These are phyloP conservation scores for Sesamia inferens DNA, from an alignment of 2,888 invertebrate species.

Conservation along the genomic window DNA sequence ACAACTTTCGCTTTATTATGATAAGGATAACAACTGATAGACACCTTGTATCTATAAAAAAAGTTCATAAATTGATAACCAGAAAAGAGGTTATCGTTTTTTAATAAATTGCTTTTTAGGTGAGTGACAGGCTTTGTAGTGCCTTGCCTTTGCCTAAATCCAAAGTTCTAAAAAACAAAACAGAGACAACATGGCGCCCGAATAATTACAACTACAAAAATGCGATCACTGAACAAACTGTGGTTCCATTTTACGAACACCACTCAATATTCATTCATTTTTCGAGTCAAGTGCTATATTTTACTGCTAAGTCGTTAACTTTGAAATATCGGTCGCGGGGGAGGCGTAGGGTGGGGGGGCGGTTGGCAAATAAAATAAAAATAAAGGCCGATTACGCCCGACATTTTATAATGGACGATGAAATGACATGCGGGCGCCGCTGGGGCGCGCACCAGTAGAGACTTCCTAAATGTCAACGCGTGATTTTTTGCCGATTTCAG, in stretches of 20 bases:
- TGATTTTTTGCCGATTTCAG: slow-evolving; percentile 58
- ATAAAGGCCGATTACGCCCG: slow-evolving; percentile 88
- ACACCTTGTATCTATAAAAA: slow-evolving; percentile 31
- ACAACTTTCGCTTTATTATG: slow-evolving; percentile 35
- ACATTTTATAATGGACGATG: slow-evolving; percentile 89
- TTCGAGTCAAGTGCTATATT: slow-evolving; percentile 86
- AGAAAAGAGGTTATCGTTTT: slow-evolving; percentile 58
- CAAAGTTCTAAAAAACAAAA: slow-evolving; percentile 47
- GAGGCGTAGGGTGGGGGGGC: slow-evolving; percentile 67
- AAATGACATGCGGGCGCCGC: slow-evolving; percentile 89
- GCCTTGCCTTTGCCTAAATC: slow-evolving; percentile 14
- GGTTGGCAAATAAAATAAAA: slow-evolving; percentile 88
- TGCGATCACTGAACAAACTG: slow-evolving; percentile 65
- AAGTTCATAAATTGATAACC: slow-evolving; percentile 59
- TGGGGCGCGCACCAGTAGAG: slow-evolving; percentile 70
- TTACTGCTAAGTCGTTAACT: slow-evolving; percentile 88
- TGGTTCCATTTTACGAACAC: slow-evolving; percentile 69
- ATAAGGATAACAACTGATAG: slow-evolving; percentile 54
- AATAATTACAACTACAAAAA: slow-evolving; percentile 62
- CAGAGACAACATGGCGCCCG: slow-evolving; percentile 64
- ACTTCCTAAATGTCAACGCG: slow-evolving; percentile 67
- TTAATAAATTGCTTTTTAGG: slow-evolving; percentile 46
- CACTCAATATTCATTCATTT: slow-evolving; percentile 81
- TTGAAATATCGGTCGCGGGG: slow-evolving; percentile 86
- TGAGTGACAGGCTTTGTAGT: slow-evolving; percentile 13